These are phyloP conservation scores for Myopa tessellatipennis DNA, from an alignment of 2,888 invertebrate genomes.

Conservation along the genomic window DNA sequence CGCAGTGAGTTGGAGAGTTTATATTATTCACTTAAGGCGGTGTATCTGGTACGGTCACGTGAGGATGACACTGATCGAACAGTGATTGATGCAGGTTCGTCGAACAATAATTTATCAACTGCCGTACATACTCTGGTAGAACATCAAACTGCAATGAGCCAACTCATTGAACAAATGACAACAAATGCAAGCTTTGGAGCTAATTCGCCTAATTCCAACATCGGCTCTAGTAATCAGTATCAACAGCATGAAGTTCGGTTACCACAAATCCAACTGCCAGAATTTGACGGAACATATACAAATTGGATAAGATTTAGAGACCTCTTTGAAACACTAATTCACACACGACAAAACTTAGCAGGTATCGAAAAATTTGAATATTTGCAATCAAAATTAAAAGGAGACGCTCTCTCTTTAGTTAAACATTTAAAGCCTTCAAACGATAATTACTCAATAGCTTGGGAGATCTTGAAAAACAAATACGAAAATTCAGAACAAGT, in stretches of 20 bases:
- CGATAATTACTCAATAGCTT: constrained; percentile 39
- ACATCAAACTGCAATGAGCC: constrained; percentile 27
- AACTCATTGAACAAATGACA: constrained; percentile 10
- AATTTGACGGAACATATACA: constrained; percentile 18
- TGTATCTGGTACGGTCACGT: neutral
- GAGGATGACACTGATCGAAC: neutral
- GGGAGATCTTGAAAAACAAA: constrained; percentile 35
- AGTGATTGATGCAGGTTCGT: neutral
- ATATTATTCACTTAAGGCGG: constrained; percentile 23
- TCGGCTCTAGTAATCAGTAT: neutral
- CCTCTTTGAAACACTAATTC: constrained; percentile 34
- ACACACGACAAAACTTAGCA: neutral
- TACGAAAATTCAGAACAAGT: constrained; percentile 40
- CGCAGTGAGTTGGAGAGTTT: constrained; percentile 10
- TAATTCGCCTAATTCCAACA: neutral
- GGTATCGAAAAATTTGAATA: constrained; percentile 33
- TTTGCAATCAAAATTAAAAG: constrained; percentile 31
- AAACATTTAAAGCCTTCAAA: constrained; percentile 40
- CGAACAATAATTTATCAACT: neutral
- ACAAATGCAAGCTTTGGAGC: no score
- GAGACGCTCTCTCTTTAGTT: constrained; percentile 28
- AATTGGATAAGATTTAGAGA: constrained; percentile 37
- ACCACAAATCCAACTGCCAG: constrained; percentile 34
- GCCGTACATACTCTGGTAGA: constrained; percentile 23
- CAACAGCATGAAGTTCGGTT: constrained; percentile 8